A percentile compares a stretch with the other conserved stretches of the same genome.
These are phyloP conservation scores for Pristionchus exspectatus DNA, from an alignment of 2,888 invertebrate species.

Conservation along the genomic window DNA sequence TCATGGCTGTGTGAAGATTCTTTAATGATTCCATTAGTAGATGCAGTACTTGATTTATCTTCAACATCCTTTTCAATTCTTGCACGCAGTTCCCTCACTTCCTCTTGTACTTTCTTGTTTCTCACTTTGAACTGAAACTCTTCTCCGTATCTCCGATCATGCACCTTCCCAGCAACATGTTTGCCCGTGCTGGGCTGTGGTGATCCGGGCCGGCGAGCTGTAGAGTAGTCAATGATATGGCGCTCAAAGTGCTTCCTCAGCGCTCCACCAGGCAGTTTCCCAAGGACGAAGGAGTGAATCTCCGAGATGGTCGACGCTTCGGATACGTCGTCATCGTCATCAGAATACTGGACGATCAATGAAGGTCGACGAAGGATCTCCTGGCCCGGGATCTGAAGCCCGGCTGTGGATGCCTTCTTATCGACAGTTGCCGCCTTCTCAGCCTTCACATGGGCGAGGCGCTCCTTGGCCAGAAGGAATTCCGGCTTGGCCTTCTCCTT, in stretches of 20 bases:
- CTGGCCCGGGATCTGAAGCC: neutral
- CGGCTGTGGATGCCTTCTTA: neutral
- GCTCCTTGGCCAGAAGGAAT: conserved; percentile 2
- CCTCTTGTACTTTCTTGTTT: neutral
- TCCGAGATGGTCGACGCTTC: conserved; percentile 56
- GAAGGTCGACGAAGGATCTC: conserved; percentile 5
- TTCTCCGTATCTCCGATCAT: neutral
- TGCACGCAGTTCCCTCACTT: neutral
- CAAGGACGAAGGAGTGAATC: conserved; percentile 74
- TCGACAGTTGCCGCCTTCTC: neutral
- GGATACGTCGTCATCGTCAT: conserved; percentile 34
- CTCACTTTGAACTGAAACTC: conserved; percentile 35
- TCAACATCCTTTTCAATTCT: neutral
- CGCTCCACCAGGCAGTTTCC: conserved; percentile 71
- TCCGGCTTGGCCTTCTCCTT: conserved; percentile 6
- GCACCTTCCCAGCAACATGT: neutral
- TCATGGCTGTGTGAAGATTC: neutral
- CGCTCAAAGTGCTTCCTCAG: conserved; percentile 73
- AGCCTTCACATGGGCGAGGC: neutral
- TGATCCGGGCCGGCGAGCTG: neutral
- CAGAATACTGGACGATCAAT: neutral
- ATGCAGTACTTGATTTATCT: neutral
- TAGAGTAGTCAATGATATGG: conserved; percentile 38
- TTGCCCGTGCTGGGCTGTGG: neutral
- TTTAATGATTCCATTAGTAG: neutral